These are phyloP conservation scores for Creontiades dilutus DNA, from an alignment of 2,888 invertebrate genomes.

Conservation along the genomic window DNA sequence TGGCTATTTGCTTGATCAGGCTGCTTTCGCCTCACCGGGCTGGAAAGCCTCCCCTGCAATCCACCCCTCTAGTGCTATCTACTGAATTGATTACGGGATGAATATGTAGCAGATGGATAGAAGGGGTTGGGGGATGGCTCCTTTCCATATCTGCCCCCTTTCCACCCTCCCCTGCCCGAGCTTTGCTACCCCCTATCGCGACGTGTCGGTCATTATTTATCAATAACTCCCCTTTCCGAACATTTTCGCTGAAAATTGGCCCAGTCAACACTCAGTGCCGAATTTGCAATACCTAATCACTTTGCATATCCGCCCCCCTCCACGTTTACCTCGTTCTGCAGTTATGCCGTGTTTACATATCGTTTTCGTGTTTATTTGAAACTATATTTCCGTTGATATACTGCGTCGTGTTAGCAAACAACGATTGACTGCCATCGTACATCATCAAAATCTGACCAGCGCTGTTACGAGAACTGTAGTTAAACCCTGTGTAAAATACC, in stretches of 20 bases:
- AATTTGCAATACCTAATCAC: conserved; percentile 3
- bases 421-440: background rate
- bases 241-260: background rate
- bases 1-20: conserved; percentile 68
- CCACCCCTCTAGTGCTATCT: conserved; percentile 59
- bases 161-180: too few relatives aligned
- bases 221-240: conserved; percentile 38
- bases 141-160: conserved; percentile 53
- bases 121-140: conserved; percentile 16
- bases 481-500: too few relatives aligned
- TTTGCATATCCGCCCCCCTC: conserved; percentile 8
- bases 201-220: conserved; percentile 55
- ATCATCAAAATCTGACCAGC: too few relatives aligned
- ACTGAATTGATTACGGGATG: conserved; percentile 69
- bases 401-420: background rate
- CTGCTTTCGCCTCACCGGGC: conserved; percentile 13
- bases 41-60: conserved; percentile 39
- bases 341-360: conserved; percentile 8
- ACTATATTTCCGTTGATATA: background rate
- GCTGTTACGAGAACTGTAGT: too few relatives aligned
- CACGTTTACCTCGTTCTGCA: background rate
- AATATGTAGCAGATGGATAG: conserved; percentile 61
- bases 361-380: background rate
- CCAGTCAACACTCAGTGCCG: background rate
- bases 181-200: background rate